Percentiles rank a stretch among this genome's conserved stretches.
These are phyloP conservation scores for Gallirallus australis DNA, from an alignment of 2,797 vertebrate genomes.

Conservation along the genomic window DNA sequence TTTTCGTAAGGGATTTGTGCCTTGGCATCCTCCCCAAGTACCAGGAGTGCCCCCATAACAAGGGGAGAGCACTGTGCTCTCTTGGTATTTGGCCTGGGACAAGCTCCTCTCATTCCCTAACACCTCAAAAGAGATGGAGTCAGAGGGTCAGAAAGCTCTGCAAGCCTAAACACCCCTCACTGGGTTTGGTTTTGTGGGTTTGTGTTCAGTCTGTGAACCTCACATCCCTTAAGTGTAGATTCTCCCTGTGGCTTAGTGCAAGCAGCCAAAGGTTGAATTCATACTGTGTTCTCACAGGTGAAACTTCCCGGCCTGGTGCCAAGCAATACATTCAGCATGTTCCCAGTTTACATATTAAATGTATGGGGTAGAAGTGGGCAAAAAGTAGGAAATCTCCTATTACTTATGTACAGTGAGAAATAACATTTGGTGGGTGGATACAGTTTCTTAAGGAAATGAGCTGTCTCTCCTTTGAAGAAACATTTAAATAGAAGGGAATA, in stretches of 20 bases:
- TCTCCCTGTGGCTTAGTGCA: constrained; percentile 55
- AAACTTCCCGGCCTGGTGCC: constrained; percentile 66
- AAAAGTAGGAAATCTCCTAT: constrained; percentile 73
- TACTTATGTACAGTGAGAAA: constrained; percentile 60
- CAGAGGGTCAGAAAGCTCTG: not conserved
- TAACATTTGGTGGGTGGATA: constrained; percentile 34
- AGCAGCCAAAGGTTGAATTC: constrained; percentile 55
- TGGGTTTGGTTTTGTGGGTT: constrained; percentile 26
- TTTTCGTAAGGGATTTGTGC: not conserved
- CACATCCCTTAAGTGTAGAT: constrained; percentile 15
- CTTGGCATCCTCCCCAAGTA: not conserved
- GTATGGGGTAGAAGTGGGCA: constrained; percentile 54
- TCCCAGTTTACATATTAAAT: constrained; percentile 74
- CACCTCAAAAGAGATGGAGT: not conserved
- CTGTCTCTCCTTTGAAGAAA: constrained; percentile 66
- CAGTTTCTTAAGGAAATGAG: constrained; percentile 72
- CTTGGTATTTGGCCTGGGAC: not conserved
- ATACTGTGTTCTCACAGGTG: constrained; percentile 65
- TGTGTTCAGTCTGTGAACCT: constrained; percentile 42
- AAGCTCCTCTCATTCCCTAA: not conserved
- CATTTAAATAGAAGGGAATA: constrained; percentile 49
- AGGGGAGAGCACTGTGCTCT: not conserved
- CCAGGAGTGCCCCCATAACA: not conserved
- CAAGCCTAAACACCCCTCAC: not conserved
- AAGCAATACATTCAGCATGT: constrained; percentile 63